phyloP scores from a whole-genome alignment of 2,797 vertebrate genomes.

The Fratercula arctica region DNA sequence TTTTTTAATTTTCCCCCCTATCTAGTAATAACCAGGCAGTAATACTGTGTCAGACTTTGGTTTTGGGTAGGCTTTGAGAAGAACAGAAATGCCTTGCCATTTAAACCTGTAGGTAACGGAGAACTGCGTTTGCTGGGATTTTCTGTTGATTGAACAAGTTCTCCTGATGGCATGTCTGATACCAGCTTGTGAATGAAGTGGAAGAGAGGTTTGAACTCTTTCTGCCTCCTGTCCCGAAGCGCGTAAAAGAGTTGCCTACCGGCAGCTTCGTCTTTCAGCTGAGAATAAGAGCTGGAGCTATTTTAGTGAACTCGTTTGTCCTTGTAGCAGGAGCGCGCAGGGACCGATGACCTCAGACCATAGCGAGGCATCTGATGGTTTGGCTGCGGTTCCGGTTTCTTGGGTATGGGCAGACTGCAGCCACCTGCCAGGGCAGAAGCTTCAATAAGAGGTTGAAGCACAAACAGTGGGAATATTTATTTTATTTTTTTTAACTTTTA shows the following conservation, averaged over 20 bases:
- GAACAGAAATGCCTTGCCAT: neutral
- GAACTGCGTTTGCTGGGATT: neutral
- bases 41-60: neutral
- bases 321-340: neutral
- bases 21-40: neutral
- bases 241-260: neutral
- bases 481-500: neutral
- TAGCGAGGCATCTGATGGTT: rapidly evolving
- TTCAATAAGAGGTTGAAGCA: neutral
- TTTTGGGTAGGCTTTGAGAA: neutral
- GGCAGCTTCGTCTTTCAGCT: neutral
- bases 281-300: neutral
- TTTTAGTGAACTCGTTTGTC: neutral
- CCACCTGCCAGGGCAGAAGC: neutral
- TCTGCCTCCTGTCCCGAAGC: neutral
- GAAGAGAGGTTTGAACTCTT: neutral
- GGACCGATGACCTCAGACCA: rapidly evolving
- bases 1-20: neutral
- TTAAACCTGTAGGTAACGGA: neutral
- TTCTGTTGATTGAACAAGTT: neutral
- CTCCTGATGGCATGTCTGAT: neutral
- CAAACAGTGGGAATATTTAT: neutral
- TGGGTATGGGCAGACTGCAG: neutral
- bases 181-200: neutral
- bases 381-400: neutral